Base-by-base conservation (phyloP, 2,797 vertebrate genomes). In the Ctenopoma kingsleyae region DNA sequence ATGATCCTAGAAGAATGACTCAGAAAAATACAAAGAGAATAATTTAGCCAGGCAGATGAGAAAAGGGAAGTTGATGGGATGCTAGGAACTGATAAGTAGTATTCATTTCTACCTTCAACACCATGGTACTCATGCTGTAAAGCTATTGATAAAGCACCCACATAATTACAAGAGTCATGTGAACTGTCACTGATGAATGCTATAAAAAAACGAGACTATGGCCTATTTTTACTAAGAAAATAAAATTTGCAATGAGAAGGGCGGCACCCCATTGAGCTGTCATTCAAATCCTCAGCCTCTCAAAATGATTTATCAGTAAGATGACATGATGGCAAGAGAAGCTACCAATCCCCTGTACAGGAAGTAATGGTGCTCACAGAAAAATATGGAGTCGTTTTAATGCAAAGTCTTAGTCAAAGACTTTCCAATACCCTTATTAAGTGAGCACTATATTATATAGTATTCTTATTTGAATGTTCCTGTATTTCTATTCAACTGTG, bases 251-350 rank as follows among this genome's bases (percentile, higher is more conserved):
- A 66, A 56, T 47, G 62, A 74, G 66, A 30, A 51, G 51, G 58
- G 16, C 48, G 58, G 48, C 48, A 40, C 23, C 61, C 27, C 22
- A 61, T 60, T 63, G 47, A 67, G 58, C 48, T 44, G 38, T 65
- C 32, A 41, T 68, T 78, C 54, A 74, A 82, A 73, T 80, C 71
- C 58, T 58, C 68, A 58, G 65, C 55, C 67, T 17, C 22, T 40
- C 47, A 49, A 32, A 62, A 27, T 79, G 68, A 84, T 84, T 71
- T 82, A 80, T 82, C 55, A 72, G 54, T 10, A 35, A 49, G 41
- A 59, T 57, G 80, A 53, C 65, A 73, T 25, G 59, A 48, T 64
- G 47, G 36, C 61, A 52, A 40, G 17, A 62, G 49, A 50, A 63
- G 62, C 43, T 72, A 67, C 43, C 47, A n/a, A 57, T 67, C 57